A percentile compares a stretch with the other conserved stretches of the same genome.
Evolutionary conservation across 2,797 vertebrate species (phyloP).

Genomic region (Silurus aristotelis): DNA sequence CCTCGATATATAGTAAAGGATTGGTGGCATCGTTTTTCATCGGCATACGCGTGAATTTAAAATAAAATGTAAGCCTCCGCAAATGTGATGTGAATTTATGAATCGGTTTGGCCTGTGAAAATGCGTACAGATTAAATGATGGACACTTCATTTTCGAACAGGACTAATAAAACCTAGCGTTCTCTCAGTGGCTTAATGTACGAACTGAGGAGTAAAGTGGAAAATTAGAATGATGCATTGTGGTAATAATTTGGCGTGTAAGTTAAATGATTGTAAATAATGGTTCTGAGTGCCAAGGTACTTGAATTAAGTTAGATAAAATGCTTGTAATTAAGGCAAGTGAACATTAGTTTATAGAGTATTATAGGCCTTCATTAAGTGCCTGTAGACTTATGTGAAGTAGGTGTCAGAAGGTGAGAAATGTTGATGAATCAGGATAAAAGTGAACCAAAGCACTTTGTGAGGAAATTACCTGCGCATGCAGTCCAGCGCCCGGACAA

Average conservation of each 20-base stretch:
- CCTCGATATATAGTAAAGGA: not conserved
- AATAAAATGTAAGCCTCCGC: not conserved
- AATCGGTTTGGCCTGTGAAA: not conserved
- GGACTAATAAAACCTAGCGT: not conserved
- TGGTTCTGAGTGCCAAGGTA: not conserved
- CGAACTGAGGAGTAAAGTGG: not conserved
- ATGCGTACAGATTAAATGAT: not conserved
- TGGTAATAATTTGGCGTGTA: no score
- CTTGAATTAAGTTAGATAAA: not conserved
- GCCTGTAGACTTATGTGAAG: not conserved
- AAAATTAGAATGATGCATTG: not conserved
- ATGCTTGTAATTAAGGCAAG: not conserved
- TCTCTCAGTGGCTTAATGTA: not conserved
- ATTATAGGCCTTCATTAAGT: not conserved
- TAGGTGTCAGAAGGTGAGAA: not conserved
- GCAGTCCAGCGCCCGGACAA: constrained; percentile 91
- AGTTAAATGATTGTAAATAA: no score
- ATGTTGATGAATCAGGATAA: constrained; percentile 6
- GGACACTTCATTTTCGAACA: not conserved
- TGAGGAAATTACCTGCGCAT: constrained; percentile 88
- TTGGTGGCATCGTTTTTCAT: not conserved
- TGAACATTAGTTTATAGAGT: not conserved
- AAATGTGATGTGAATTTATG: not conserved
- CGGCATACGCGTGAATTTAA: not conserved
- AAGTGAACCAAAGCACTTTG: not conserved